Conservation (phyloP, 2,888 invertebrate species). For the Dendrolimus houi region DNA sequence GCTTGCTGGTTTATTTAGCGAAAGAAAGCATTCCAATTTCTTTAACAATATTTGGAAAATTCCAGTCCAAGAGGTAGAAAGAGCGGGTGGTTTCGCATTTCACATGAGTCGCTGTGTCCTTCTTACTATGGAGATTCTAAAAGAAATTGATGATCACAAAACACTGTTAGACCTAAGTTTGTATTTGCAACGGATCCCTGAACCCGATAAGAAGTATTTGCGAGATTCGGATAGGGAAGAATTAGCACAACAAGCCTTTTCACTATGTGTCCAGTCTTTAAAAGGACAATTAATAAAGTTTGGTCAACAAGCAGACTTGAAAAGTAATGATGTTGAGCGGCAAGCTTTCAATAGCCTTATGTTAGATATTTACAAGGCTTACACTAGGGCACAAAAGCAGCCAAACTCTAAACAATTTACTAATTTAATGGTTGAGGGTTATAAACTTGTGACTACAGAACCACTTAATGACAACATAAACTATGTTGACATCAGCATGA, state of each 20-base stretch:
- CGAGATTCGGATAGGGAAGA: conserved; percentile 89
- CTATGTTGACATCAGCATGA: conserved; percentile 80
- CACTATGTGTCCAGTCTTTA: conserved; percentile 82
- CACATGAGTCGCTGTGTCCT: conserved; percentile 92
- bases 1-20: conserved; percentile 89
- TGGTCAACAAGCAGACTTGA: conserved; percentile 60
- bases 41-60: conserved; percentile 97
- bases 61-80: conserved; percentile 91
- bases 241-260: conserved; percentile 86
- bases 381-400: conserved; percentile 81
- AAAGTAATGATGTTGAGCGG: conserved; percentile 62
- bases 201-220: conserved; percentile 92
- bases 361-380: conserved; percentile 79
- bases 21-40: conserved; percentile 89
- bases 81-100: conserved; percentile 93
- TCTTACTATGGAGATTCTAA: conserved; percentile 87
- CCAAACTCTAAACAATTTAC: conserved; percentile 76
- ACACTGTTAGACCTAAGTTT: conserved; percentile 87
- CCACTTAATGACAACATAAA: conserved; percentile 78
- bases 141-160: conserved; percentile 86
- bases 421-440: conserved; percentile 81
- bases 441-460: conserved; percentile 79
- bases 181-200: conserved; percentile 87
- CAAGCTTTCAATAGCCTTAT: conserved; percentile 68
- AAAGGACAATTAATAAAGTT: conserved; percentile 78